Evolutionary conservation across 2,797 vertebrate species (phyloP).

Genomic region (Sparidentex hasta): DNA sequence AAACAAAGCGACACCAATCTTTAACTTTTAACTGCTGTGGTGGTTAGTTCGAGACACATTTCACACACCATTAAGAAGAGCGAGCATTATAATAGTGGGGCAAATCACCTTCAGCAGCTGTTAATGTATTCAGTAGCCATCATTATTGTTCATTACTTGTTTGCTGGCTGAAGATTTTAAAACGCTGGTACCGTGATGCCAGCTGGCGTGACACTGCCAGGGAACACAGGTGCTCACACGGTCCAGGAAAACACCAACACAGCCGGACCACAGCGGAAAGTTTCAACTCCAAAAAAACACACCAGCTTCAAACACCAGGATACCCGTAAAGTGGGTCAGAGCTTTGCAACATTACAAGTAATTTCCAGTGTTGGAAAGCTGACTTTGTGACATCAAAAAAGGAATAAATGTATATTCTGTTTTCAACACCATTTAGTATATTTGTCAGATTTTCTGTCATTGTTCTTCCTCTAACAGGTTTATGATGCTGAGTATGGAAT

Average conservation of each 20-base stretch:
- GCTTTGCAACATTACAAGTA: background rate
- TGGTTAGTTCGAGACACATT: conserved; percentile 17
- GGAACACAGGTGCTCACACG: conserved; percentile 38
- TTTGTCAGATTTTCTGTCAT: background rate
- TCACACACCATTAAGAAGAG: conserved; percentile 32
- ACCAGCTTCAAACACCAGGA: background rate
- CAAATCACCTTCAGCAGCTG: conserved; percentile 26
- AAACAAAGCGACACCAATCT: background rate
- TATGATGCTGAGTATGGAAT: conserved; percentile 95
- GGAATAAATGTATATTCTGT: no score
- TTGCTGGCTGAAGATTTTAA: conserved; percentile 46
- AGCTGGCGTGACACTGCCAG: conserved; percentile 47
- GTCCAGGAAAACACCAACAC: conserved; percentile 33
- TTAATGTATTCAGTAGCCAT: conserved; percentile 34
- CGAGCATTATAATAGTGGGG: conserved; percentile 1
- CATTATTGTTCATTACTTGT: conserved; percentile 45
- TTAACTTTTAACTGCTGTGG: conserved; percentile 11
- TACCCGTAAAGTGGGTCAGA: background rate
- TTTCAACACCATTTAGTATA: background rate
- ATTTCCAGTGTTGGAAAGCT: background rate
- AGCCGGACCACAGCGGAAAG: conserved; percentile 7
- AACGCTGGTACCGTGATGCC: conserved; percentile 3
- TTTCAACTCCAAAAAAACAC: background rate
- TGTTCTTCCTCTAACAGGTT: conserved; percentile 83
- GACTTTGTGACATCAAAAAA: background rate